Percentiles rank a stretch among this genome's conserved stretches.
phyloP scores from a whole-genome alignment of 2,797 vertebrate genomes.

The Setipinna tenuifilis region DNA sequence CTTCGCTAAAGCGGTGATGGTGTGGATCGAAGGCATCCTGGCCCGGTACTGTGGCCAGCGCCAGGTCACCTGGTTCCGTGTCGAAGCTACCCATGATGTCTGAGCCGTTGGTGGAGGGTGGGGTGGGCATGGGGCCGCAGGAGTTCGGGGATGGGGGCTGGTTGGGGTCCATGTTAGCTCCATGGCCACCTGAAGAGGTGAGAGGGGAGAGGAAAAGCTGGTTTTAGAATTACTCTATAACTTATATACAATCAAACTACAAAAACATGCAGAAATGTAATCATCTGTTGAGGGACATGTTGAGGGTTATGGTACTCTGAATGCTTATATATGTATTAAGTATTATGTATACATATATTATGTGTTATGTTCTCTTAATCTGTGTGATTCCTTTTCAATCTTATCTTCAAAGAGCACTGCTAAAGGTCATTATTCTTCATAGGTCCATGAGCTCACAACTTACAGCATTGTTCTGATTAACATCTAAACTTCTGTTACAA shows the following conservation, averaged over 20 bases:
- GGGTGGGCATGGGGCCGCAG: constrained; percentile 74
- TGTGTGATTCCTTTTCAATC: neutral
- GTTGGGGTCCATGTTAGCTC: constrained; percentile 73
- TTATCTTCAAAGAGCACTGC: neutral
- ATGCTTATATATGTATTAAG: no score
- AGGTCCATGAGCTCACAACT: neutral
- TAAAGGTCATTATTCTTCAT: neutral
- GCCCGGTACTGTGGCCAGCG: constrained; percentile 79
- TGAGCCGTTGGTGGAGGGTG: constrained; percentile 63
- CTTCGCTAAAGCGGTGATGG: constrained; percentile 86
- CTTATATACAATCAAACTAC: neutral
- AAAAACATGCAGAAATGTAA: neutral
- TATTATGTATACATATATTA: no score
- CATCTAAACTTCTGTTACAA: neutral
- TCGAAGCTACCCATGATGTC: constrained; percentile 85
- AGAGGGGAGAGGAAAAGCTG: neutral
- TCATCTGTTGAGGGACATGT: neutral
- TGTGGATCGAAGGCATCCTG: constrained; percentile 86
- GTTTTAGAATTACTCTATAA: neutral
- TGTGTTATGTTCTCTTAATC: neutral
- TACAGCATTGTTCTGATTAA: neutral
- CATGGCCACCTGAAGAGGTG: constrained; percentile 69
- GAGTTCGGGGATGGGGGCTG: constrained; percentile 74
- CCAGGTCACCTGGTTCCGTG: constrained; percentile 82
- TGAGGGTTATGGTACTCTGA: neutral